Conservation (phyloP, 2,113 vertebrate species). For the Kryptolebias marmoratus region DNA sequence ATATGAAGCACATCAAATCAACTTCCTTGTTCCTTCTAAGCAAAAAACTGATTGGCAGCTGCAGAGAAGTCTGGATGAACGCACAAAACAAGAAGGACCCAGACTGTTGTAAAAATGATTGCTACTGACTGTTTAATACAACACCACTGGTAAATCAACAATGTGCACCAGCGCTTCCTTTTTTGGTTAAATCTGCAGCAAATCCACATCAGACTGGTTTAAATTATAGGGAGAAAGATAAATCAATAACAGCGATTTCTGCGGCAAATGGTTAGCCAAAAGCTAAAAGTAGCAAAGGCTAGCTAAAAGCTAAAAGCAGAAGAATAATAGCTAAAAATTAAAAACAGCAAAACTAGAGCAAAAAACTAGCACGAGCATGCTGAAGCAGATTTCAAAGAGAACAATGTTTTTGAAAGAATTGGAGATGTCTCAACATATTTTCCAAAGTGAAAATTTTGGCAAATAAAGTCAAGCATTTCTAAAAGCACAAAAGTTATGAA, state of each 20-base stretch:
- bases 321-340: no score
- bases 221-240: slow-evolving; percentile 7
- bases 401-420: no score
- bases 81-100: slow-evolving; percentile 18
- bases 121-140: slow-evolving; percentile 37
- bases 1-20: slow-evolving; percentile 33
- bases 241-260: neutral
- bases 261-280: no score
- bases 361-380: no score
- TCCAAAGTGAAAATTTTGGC: no score
- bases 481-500: no score
- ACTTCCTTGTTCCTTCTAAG: slow-evolving; percentile 66
- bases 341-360: no score
- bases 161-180: slow-evolving; percentile 18
- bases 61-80: slow-evolving; percentile 42
- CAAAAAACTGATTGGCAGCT: slow-evolving; percentile 54
- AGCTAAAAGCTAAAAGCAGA: no score
- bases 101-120: slow-evolving; percentile 30
- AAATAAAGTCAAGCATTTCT: no score
- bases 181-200: slow-evolving; percentile 31
- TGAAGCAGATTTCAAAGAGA: no score
- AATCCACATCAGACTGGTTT: slow-evolving; percentile 12
- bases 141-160: slow-evolving; percentile 5
- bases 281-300: no score
- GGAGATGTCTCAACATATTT: no score